These are phyloP conservation scores for Thalassoma bifasciatum DNA, from an alignment of 2,113 vertebrate genomes.

Conservation along the genomic window DNA sequence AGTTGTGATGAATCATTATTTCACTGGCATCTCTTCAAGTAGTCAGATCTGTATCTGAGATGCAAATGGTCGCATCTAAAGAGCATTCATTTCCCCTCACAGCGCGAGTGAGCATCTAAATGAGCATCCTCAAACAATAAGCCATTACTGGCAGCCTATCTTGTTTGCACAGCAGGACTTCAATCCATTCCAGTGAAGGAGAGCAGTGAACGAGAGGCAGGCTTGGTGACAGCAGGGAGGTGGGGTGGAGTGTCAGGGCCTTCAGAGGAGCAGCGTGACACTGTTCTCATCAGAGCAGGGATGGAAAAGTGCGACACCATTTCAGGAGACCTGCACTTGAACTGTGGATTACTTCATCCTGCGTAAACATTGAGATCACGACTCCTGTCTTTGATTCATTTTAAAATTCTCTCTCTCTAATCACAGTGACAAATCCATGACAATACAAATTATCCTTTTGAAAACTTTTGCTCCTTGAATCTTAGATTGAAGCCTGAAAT, in stretches of 20 bases:
- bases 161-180: slow-evolving; percentile 56
- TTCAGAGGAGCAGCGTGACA: slow-evolving; percentile 30
- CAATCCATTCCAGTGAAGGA: slow-evolving; percentile 43
- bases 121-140: slow-evolving; percentile 60
- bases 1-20: background rate
- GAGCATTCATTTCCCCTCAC: slow-evolving; percentile 56
- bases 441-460: background rate
- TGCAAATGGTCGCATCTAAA: slow-evolving; percentile 46
- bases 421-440: background rate
- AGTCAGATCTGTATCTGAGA: slow-evolving; percentile 21
- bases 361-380: background rate
- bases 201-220: slow-evolving; percentile 25
- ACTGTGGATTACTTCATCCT: slow-evolving; percentile 20
- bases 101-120: slow-evolving; percentile 40
- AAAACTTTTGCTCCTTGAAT: background rate
- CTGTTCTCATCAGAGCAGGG: slow-evolving; percentile 25
- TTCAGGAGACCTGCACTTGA: slow-evolving; percentile 26
- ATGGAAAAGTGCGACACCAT: slow-evolving; percentile 3
- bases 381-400: background rate
- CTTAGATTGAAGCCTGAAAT: background rate
- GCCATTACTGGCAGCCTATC: slow-evolving; percentile 53
- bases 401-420: background rate
- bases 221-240: slow-evolving; percentile 30
- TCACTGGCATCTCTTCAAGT: slow-evolving; percentile 9
- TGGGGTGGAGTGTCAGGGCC: slow-evolving; percentile 31